Conservation (phyloP, 2,797 vertebrate species). For the Sparidentex hasta region DNA sequence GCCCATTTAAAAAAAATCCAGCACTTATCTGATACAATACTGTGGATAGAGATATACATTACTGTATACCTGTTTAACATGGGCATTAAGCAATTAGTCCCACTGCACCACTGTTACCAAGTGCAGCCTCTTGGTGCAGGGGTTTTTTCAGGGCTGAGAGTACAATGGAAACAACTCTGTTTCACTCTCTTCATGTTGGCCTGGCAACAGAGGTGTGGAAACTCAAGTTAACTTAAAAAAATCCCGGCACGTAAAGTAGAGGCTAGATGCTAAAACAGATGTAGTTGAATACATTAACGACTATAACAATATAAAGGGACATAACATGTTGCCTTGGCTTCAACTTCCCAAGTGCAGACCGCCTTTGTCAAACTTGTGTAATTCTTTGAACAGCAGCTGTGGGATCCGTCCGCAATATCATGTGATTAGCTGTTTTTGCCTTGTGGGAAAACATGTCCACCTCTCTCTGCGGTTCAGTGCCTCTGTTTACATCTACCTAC, state of each 20-base stretch:
- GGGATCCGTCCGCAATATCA: slow-evolving; percentile 26
- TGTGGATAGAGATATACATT: too few species aligned
- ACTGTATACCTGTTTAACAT: neutral
- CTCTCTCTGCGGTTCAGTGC: slow-evolving; percentile 48
- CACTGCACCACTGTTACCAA: neutral
- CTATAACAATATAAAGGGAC: too few species aligned
- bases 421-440: slow-evolving; percentile 52
- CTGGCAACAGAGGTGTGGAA: neutral
- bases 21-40: too few species aligned
- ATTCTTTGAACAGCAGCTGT: slow-evolving; percentile 21
- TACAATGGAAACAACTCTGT: neutral
- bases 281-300: neutral
- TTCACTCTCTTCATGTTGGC: neutral
- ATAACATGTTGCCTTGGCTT: neutral
- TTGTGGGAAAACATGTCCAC: slow-evolving; percentile 44
- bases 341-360: neutral
- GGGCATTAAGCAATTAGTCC: neutral
- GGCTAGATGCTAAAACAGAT: neutral
- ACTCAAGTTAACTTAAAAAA: neutral
- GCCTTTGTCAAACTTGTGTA: slow-evolving; percentile 5
- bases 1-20: too few species aligned
- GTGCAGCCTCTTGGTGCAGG: neutral
- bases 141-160: neutral
- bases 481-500: slow-evolving; percentile 55
- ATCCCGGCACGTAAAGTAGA: neutral